Evolutionary conservation across 1,140 invertebrate species (phyloP), one percentile per base, ranked within the genome.

Genomic region (Cataglyphis hispanica): DNA sequence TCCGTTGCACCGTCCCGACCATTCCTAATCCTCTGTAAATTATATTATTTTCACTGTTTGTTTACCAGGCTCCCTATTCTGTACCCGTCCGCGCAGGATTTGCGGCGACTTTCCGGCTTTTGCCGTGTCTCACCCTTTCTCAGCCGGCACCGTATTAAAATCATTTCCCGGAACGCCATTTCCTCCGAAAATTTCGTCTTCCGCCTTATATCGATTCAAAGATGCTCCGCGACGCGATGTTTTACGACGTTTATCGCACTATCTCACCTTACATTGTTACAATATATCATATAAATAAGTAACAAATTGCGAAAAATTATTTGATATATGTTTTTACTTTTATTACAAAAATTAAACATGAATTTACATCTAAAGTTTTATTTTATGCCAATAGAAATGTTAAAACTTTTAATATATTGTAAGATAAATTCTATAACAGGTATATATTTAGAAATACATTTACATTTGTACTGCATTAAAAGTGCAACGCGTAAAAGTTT

Each of bases 11-110:
- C 78, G 78, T 85, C 85, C 89, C 86, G 88, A 93, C 91, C 93
- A 91, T 93, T 94, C 89, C 93, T 94, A 94, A 94, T 94, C 93
- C 94, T 94, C 93, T 94, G 93, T 94, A 94, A 94, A 94, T 94
- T 94, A 94, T 94, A 94, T 94, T 94, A 94, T 94, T 94, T 94
- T 94, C 94, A 93, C 93, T 94, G 93, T 94, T 94, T 94, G 93
- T 94, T 94, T 94, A 94, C 93, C 93, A 92, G 91, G 90, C 92
- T 93, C 92, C 91, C 91, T 93, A 93, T 92, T 93, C 92, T 89
- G 87, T 91, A 91, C 90, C 91, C 91, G 91, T 93, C 92, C 91
- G 89, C 92, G 90, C 88, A 88, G 93, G 93, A 94, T 94, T 94
- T 94, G 93, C 91, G 93, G 94, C 91, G 93, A 94, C 94, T 94